Evolutionary conservation across 2,888 invertebrate genomes (phyloP).

Genomic region (Callosobruchus maculatus): DNA sequence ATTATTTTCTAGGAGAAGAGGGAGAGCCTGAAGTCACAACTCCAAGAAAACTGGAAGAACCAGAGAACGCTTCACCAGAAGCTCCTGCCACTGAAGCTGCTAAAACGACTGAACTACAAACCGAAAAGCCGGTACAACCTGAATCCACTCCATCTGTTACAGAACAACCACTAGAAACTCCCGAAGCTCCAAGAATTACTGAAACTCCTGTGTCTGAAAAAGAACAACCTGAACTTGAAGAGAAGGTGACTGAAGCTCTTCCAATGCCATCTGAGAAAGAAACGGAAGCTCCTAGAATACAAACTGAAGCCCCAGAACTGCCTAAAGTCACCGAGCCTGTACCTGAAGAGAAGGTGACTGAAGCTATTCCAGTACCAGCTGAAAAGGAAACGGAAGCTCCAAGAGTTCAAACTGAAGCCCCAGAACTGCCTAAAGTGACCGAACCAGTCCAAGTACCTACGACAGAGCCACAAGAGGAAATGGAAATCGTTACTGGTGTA

Average conservation of each 20-base stretch:
- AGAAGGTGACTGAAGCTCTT: background rate
- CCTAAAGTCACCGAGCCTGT: constrained; percentile 10
- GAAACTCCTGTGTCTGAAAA: background rate
- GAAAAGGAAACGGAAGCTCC: constrained; percentile 12
- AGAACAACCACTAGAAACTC: background rate
- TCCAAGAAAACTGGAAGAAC: constrained; percentile 1
- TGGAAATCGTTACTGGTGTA: constrained; percentile 29
- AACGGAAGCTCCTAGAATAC: constrained; percentile 10
- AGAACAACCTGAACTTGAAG: constrained; percentile 1
- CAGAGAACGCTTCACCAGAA: background rate
- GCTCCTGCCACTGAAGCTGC: background rate
- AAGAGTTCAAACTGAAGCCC: constrained; percentile 6
- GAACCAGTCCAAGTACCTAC: constrained; percentile 9
- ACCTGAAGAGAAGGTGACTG: constrained; percentile 9
- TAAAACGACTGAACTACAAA: constrained; percentile 5
- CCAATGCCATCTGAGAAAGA: constrained; percentile 6
- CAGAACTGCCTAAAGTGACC: constrained; percentile 9
- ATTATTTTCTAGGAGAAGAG: constrained; percentile 8
- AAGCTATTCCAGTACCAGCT: background rate
- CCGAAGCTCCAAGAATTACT: constrained; percentile 10
- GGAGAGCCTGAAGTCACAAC: constrained; percentile 12
- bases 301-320: constrained; percentile 4
- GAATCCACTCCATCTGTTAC: background rate
- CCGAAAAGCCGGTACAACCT: constrained; percentile 1
- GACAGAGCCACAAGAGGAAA: constrained; percentile 11